Evolutionary conservation across 2,888 invertebrate species (phyloP), one percentile per base, ranked within the genome.

Genomic region (Scaptomyza caliginosa): DNA sequence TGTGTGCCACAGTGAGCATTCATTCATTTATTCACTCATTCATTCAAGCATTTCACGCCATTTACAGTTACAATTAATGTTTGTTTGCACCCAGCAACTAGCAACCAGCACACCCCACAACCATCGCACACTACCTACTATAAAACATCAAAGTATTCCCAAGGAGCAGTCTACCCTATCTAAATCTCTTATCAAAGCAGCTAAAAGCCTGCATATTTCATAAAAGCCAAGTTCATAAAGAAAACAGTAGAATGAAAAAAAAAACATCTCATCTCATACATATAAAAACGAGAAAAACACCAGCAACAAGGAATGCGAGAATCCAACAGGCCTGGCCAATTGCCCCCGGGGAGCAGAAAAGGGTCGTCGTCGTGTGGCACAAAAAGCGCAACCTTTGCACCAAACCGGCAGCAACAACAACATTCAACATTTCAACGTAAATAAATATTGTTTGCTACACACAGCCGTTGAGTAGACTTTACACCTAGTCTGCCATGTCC

Each of bases 11-110:
- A 13, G 7, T 52, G n/a, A 17, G 58, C 59, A 58, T 34, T 63
- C 59, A 59, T 46, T 60, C 66, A 64, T 66, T 76, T 67, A 59
- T 50, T 56, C 63, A 62, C 26, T 80, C 62, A 50, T 43, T 67
- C 67, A 67, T 60, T 68, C 86, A 67, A 64, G 54, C 85, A 81
- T 81, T 86, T 86, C 85, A 86, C 75, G 81, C 82, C 77, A 81
- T 84, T 83, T 82, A 81, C 81, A 73, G 81, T 82, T 78, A 87
- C 86, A 83, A 81, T 81, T 81, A 81, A 86, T 81, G 84, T 69
- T 80, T 86, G 84, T 83, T 81, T 83, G 80, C 11, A 11, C 10
- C 66, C 56, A 56, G 67, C 64, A 64, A 51, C 80, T 67, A n/a
- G n/a, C n/a, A n/a, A n/a, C 80, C 23, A 38, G 7, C 45, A 24